Base-by-base conservation (phyloP, 2,888 invertebrate genomes). In the Phortica okadai region DNA sequence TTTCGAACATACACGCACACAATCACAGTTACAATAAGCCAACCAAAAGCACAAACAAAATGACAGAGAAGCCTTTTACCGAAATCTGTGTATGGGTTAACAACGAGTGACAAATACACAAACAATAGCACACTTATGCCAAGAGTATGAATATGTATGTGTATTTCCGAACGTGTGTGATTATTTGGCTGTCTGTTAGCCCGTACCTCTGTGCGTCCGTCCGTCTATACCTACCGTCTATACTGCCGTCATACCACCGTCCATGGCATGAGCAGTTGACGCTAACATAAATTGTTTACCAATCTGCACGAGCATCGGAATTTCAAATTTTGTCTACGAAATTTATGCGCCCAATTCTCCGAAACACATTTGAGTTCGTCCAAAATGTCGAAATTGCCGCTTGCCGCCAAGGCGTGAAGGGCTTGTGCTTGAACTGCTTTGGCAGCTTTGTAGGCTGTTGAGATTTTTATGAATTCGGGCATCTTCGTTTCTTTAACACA, bases 251-350 rank as follows among this genome's bases (percentile, higher is more conserved):
- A 14, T 6, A 3, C 10, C 50, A 50, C 2, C 50, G 50, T 50
- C 50, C 14, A 14, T 50, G 50, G 14, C 14, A 50, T 3, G 14
- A 50, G 50, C 50, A 50, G 50, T 62, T 67, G 14, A 33, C 81
- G 87, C 85, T 88, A 83, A 87, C 84, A 85, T 87, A 88, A 87
- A 89, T 86, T 88, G 89, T 88, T 88, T 88, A 86, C 89, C 89
- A 88, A 88, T 88, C 88, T 88, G 83, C 82, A 85, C 82, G 84
- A 86, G 87, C 86, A 88, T 88, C 89, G 88, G 87, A 88, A 88
- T 88, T 88, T 88, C 88, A 88, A 88, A 88, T 88, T 88, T 85
- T 80, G 79, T 81, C 83, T 83, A 82, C 81, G 79, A 80, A 86
- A 87, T 84, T 82, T 84, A 86, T 83, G 84, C 86, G 84, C 85